These are phyloP conservation scores for Ariolimax columbianus DNA, from an alignment of 2,888 invertebrate genomes.

Conservation along the genomic window DNA sequence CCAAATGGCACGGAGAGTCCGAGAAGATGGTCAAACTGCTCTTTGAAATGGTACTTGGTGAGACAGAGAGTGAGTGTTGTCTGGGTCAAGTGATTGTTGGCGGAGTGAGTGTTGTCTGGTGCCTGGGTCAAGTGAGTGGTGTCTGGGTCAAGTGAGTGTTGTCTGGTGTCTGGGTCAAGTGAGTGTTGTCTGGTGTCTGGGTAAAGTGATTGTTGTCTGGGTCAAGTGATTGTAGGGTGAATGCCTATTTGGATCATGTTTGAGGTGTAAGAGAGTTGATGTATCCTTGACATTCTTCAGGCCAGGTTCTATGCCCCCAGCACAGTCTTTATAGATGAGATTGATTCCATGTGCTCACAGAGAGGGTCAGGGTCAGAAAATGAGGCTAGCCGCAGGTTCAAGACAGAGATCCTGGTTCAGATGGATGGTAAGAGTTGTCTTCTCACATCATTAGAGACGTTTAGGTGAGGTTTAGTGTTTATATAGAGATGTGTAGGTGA, in stretches of 20 bases:
- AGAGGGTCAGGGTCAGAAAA: constrained; percentile 97
- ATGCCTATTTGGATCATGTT: not conserved
- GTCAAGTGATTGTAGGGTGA: not conserved
- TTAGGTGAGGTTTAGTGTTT: too few relatives aligned
- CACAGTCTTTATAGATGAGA: constrained; percentile 99
- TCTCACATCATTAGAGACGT: too few relatives aligned
- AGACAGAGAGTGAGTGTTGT: too few relatives aligned
- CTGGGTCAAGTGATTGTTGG: not conserved
- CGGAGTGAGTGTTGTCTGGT: not conserved
- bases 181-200: not conserved
- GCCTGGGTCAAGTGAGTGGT: not conserved
- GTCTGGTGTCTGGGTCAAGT: not conserved
- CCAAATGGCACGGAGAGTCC: constrained; percentile 98
- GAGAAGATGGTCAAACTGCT: constrained; percentile 97
- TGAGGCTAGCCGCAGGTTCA: constrained; percentile 96
- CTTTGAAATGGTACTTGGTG: constrained; percentile 92
- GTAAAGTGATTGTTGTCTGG: not conserved
- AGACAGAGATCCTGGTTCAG: constrained; percentile 97
- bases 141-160: not conserved
- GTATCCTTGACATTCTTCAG: constrained; percentile 79
- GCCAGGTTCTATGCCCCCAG: constrained; percentile 98
- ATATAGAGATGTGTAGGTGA: too few relatives aligned
- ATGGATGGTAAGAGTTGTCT: constrained; percentile 90
- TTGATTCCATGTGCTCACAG: constrained; percentile 96
- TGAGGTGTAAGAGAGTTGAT: not conserved